Percentiles rank a stretch among this genome's conserved stretches.
Conservation (phyloP, 2,113 vertebrate species). For the Campylomormyrus tamandua region DNA sequence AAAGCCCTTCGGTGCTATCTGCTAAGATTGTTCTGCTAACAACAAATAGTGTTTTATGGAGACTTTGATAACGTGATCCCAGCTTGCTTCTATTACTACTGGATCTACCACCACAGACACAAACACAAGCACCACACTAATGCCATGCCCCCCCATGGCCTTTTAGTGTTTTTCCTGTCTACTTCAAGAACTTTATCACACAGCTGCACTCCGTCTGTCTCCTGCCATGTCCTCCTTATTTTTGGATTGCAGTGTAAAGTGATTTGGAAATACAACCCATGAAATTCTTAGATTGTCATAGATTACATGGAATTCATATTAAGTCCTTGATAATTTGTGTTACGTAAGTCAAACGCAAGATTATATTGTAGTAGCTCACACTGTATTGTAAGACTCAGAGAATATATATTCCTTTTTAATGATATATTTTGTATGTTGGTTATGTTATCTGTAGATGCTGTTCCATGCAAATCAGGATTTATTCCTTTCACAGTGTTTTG, state of each 20-base stretch:
- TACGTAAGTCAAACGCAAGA: background rate
- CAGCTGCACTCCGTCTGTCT: background rate
- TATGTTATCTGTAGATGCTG: background rate
- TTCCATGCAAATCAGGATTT: background rate
- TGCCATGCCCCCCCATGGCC: background rate
- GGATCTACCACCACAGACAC: background rate
- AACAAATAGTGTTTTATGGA: background rate
- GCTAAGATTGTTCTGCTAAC: background rate
- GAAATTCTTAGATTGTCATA: background rate
- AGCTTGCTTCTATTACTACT: background rate
- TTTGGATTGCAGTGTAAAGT: slow-evolving; percentile 6
- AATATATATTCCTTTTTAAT: background rate
- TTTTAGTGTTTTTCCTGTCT: background rate
- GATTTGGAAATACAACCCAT: background rate
- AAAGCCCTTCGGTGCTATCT: background rate
- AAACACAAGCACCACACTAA: background rate
- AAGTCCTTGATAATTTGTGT: background rate
- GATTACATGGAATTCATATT: background rate
- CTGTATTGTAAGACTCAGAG: background rate
- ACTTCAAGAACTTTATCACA: background rate
- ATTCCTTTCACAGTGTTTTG: background rate
- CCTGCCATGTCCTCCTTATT: background rate
- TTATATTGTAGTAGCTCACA: too few relatives aligned
- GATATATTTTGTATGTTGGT: background rate
- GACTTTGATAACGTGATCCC: background rate